Percentiles rank a stretch among this genome's conserved stretches.
Conservation (phyloP, 2,797 vertebrate species). For the Nyctalus aviator region DNA sequence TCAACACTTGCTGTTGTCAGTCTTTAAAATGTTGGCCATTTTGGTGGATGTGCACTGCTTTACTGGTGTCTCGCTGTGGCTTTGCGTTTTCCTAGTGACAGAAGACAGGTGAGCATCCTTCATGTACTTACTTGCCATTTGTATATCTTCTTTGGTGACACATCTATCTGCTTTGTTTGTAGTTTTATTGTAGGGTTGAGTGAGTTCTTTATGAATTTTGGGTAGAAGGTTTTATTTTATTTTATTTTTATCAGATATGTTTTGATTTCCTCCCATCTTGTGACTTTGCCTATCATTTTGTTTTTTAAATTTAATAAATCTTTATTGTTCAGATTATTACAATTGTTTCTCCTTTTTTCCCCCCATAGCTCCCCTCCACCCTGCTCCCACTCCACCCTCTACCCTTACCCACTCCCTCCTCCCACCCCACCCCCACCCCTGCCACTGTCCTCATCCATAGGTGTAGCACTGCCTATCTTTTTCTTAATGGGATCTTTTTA, state of each 20-base stretch:
- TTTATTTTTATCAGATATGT: not conserved
- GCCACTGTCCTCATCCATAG: too few relatives aligned
- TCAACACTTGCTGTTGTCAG: not conserved
- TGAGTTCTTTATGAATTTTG: not conserved
- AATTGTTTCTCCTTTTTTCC: too few relatives aligned
- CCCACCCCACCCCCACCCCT: too few relatives aligned
- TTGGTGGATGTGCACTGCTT: not conserved
- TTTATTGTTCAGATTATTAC: too few relatives aligned
- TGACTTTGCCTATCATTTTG: not conserved
- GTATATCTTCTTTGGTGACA: not conserved
- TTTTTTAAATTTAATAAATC: too few relatives aligned
- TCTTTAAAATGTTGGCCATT: not conserved
- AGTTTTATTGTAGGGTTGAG: not conserved
- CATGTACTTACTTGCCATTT: not conserved
- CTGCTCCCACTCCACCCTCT: too few relatives aligned
- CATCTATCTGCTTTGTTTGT: not conserved
- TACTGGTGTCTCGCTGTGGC: not conserved
- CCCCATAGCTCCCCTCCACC: too few relatives aligned
- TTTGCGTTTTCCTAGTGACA: not conserved
- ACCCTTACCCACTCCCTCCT: too few relatives aligned
- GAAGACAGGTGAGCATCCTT: accelerated
- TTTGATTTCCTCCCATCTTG: not conserved
- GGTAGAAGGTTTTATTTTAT: not conserved
- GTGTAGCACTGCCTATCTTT: not conserved
- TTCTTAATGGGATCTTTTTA: not conserved